Percentiles rank a stretch among this genome's conserved stretches.
These are phyloP conservation scores for Meles meles DNA, from an alignment of 2,113 vertebrate species.

Conservation along the genomic window DNA sequence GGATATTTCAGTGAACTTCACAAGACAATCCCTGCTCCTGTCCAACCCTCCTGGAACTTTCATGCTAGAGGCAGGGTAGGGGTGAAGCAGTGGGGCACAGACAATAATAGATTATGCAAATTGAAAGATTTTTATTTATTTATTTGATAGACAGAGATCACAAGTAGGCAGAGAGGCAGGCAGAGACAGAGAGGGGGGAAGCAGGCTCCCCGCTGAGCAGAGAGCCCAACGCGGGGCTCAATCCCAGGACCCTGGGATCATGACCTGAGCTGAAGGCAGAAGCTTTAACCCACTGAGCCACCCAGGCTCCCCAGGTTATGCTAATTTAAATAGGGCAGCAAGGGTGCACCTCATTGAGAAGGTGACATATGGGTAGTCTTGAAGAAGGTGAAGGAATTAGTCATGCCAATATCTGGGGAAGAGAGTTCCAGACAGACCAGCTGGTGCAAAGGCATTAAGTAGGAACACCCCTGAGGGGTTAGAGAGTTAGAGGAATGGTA, in stretches of 20 bases:
- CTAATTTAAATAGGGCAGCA: neutral
- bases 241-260: no score
- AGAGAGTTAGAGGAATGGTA: neutral
- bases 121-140: neutral
- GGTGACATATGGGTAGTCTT: neutral
- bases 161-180: no score
- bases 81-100: neutral
- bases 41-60: neutral
- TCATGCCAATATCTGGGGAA: neutral
- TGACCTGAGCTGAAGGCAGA: no score
- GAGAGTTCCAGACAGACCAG: neutral
- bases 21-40: neutral
- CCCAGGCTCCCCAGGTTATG: neutral
- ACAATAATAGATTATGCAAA: neutral
- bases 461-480: neutral
- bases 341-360: neutral
- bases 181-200: no score
- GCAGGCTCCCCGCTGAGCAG: no score
- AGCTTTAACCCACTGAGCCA: no score
- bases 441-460: neutral
- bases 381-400: neutral
- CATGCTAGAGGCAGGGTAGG: neutral
- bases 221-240: no score
- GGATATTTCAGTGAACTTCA: neutral
- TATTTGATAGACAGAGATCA: no score